Percentiles rank a stretch among this genome's conserved stretches.
Conservation (phyloP, 2,888 invertebrate genomes). For the Athalia circularis region DNA sequence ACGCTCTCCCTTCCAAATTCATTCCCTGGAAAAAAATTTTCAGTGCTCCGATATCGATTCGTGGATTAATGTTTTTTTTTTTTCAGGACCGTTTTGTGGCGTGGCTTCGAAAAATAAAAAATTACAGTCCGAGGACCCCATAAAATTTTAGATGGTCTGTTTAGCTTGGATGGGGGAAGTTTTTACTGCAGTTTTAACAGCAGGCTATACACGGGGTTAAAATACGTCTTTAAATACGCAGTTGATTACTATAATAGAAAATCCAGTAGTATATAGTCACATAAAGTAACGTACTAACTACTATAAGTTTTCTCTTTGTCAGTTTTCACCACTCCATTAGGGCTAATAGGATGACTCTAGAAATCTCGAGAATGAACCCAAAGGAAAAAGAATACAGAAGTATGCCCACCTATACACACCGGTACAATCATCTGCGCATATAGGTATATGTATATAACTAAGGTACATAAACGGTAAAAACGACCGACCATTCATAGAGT, state of each 20-base stretch:
- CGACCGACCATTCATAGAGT: no score
- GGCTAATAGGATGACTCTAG: slow-evolving; percentile 53
- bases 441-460: no score
- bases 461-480: no score
- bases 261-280: background rate
- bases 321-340: slow-evolving; percentile 52
- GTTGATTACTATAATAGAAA: slow-evolving; percentile 34
- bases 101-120: no score
- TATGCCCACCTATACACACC: no score
- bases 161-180: no score
- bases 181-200: background rate
- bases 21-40: background rate
- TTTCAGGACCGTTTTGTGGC: background rate
- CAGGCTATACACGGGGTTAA: background rate
- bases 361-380: slow-evolving; percentile 48
- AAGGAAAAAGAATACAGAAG: no score
- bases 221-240: background rate
- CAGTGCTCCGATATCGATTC: no score
- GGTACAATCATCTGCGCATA: no score
- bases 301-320: slow-evolving; percentile 48
- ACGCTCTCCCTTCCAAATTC: background rate
- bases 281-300: background rate
- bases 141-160: no score
- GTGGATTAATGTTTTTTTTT: background rate
- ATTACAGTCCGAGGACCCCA: no score